phyloP scores from a whole-genome alignment of 2,113 vertebrate genomes.

The Lamprologus lemairii region DNA sequence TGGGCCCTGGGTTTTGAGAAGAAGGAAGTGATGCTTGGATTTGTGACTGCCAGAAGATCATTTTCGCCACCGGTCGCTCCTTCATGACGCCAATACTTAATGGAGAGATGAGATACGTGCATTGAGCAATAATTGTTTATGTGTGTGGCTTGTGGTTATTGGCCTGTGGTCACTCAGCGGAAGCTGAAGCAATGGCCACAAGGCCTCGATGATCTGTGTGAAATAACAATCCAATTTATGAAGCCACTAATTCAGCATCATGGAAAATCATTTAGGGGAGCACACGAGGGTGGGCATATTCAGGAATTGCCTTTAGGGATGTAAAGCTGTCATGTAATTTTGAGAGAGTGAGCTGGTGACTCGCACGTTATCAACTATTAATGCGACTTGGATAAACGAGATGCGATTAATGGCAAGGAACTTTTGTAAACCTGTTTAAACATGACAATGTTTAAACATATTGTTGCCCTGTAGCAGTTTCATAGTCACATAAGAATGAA shows the following conservation, averaged over 20 bases:
- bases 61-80: neutral
- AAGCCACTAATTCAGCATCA: neutral
- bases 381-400: neutral
- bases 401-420: neutral
- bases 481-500: neutral
- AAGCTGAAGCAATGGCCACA: neutral
- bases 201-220: neutral
- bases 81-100: neutral
- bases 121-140: neutral
- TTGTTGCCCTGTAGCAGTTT: neutral
- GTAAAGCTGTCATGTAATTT: neutral
- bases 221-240: neutral
- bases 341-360: neutral
- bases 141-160: neutral
- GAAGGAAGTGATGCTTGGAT: neutral
- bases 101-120: neutral
- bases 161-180: neutral
- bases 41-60: neutral
- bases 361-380: neutral
- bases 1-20: neutral
- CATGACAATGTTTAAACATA: neutral
- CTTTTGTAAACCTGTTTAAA: neutral
- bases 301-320: neutral
- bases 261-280: neutral
- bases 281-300: neutral